These are phyloP conservation scores for Cyprinella venusta DNA, from an alignment of 2,797 vertebrate genomes.

Conservation along the genomic window DNA sequence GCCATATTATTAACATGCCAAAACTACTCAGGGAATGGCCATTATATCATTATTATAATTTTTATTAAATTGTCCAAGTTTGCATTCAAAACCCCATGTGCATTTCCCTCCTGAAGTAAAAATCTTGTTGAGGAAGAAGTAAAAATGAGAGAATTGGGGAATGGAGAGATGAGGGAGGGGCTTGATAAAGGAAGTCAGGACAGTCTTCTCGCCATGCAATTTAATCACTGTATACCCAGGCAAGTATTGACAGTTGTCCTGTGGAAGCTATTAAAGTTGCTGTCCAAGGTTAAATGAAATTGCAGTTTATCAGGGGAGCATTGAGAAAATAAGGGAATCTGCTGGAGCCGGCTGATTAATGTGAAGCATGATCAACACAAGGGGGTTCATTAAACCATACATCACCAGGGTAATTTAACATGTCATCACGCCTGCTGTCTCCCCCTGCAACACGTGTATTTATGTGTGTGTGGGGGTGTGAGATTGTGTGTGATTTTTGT, in stretches of 20 bases:
- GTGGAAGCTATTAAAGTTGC: slow-evolving; percentile 99
- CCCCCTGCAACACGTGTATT: slow-evolving; percentile 58
- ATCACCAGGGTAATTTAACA: slow-evolving; percentile 99
- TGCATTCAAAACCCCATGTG: not conserved
- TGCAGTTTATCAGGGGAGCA: slow-evolving; percentile 99
- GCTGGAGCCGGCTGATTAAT: slow-evolving; percentile 99
- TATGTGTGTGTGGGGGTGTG: slow-evolving; percentile 42
- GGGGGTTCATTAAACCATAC: slow-evolving; percentile 99
- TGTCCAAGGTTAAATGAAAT: slow-evolving; percentile 99
- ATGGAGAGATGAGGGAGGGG: not conserved
- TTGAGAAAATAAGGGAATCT: slow-evolving; percentile 99
- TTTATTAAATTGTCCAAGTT: not conserved
- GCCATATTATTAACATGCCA: too few species aligned
- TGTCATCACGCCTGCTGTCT: slow-evolving; percentile 95
- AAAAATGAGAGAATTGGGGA: slow-evolving; percentile 13
- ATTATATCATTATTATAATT: not conserved
- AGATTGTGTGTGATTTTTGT: slow-evolving; percentile 33
- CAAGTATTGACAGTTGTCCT: slow-evolving; percentile 99
- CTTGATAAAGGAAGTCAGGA: slow-evolving; percentile 78
- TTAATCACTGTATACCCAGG: slow-evolving; percentile 98
- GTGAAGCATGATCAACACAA: slow-evolving; percentile 99
- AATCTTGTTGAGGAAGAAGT: slow-evolving; percentile 82
- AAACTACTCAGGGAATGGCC: not conserved
- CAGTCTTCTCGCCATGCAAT: slow-evolving; percentile 91
- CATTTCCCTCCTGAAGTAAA: slow-evolving; percentile 62